Evolutionary conservation across 2,888 invertebrate genomes (phyloP), one percentile per base, ranked within the genome.

Genomic region (Galerucella pusilla): DNA sequence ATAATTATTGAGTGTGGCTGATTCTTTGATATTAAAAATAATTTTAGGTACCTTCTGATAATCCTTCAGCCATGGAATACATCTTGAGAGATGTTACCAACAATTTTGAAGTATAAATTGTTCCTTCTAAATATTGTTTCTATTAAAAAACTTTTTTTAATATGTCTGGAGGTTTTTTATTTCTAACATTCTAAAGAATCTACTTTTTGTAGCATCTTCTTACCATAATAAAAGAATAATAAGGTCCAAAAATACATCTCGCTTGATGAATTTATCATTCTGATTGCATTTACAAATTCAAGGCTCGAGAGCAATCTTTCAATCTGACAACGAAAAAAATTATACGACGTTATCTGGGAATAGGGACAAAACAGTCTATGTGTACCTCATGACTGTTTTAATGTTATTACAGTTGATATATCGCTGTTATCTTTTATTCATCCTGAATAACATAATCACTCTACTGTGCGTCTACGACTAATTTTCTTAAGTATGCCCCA

Each of bases 21-120:
- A 49, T 12, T 49, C 0, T 49, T 11, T 11, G 12, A 14, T 14
- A 49, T 4, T 49, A 1, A 49, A 45, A 20, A 7, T 65, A 5
- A 65, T 81, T 81, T 68, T 70, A 83, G 83, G 81, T 81, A 7
- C 82, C 83, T 10, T n/a, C 66, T 3, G 82, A 83, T 64, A 83
- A 83, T 74, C 79, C 81, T 16, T 67, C 73, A 14, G 81, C 80
- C 1, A 81, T 83, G 81, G 75, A 79, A 66, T 80, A 78, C 49
- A 83, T 83, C 59, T 67, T 83, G 35, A 68, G 64, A 14, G 77
- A 81, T 35, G 67, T 81, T n/a, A 80, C 79, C 0, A 77, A 80
- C 61, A 75, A 79, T 75, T 80, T 80, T 69, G 57, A 63, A 59
- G 77, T 76, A 7, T 75, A 52, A 59, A 52, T 42, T 14, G 20